Evolutionary conservation across 2,888 invertebrate genomes (phyloP).

Genomic region (Heliconius ismenius): DNA sequence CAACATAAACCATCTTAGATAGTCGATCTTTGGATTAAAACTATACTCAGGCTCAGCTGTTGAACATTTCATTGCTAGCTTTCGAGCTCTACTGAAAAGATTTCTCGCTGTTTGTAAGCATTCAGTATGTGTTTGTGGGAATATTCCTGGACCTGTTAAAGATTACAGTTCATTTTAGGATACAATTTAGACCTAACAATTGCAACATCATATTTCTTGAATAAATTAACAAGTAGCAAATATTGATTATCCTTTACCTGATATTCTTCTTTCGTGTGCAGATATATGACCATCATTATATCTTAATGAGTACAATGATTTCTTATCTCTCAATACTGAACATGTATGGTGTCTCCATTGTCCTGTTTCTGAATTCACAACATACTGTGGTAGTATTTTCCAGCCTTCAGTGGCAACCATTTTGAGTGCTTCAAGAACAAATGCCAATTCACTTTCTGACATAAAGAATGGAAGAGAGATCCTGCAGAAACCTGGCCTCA

Average conservation of each 20-base stretch:
- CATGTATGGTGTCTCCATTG: conserved; percentile 94
- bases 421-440: conserved; percentile 90
- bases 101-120: conserved; percentile 90
- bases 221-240: conserved; percentile 16
- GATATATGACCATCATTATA: conserved; percentile 89
- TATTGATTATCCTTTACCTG: conserved; percentile 65
- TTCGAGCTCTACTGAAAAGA: conserved; percentile 88
- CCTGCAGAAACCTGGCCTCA: conserved; percentile 93
- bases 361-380: conserved; percentile 92
- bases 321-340: conserved; percentile 89
- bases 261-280: conserved; percentile 86
- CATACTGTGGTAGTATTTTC: conserved; percentile 93
- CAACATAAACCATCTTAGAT: conserved; percentile 93
- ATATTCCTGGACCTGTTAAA: conserved; percentile 83
- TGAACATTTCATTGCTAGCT: conserved; percentile 88
- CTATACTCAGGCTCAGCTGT: conserved; percentile 87
- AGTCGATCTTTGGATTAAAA: conserved; percentile 86
- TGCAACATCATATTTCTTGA: conserved; percentile 5
- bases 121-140: conserved; percentile 88
- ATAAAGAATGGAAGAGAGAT: conserved; percentile 93
- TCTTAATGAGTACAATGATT: conserved; percentile 89
- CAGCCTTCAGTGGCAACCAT: conserved; percentile 94
- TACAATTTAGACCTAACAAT: background rate
- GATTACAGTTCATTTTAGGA: conserved; percentile 3
- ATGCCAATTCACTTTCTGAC: conserved; percentile 89